Evolutionary conservation across 2,113 vertebrate species (phyloP), one percentile per base, ranked within the genome.

Genomic region (Gracilinanus agilis): DNA sequence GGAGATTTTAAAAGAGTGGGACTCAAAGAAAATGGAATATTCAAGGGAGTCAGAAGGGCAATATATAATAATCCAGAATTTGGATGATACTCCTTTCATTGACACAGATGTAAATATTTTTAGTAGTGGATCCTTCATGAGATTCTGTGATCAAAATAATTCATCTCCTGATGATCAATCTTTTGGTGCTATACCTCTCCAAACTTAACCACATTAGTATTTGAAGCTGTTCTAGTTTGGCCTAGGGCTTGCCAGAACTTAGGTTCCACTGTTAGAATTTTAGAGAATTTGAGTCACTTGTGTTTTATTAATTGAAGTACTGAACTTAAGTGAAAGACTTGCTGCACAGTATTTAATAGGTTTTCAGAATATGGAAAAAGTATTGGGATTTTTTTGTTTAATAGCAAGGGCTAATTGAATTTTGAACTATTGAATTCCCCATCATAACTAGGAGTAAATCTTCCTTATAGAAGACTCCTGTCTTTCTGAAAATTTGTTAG

Each of bases 321-420:
- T 75, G 34, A 34, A 40, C 34, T 75, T n/a, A 75, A 75, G 34
- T 40, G 67, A 75, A 75, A 75, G 67, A 75, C 5, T 1, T n/a
- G 67, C 34, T 75, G n/a, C 34, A 19, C 3, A 75, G 58, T 67
- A 34, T 40, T 83, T 7, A 40, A 23, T 88, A 88, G 58, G 29
- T 88, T 44, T 95, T 90, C 27, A 24, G 92, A 61, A 67, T 67
- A 91, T 67, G 90, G 61, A 91, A 92, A 91, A 94, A 75, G 25
- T 91, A 49, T 21, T 92, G 75, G 91, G 94, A 95, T 96, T 97
- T 96, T 89, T 94, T 97, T 89, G 94, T 96, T 93, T 96, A 97
- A 94, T 96, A 90, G n/a, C 88, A 91, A 44, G 93, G 55, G 93
- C 5, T 6, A 12, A 54, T 0, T 94, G 93, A 96, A 93, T 94